These are phyloP conservation scores for Styela clava DNA, from an alignment of 23 tunicate genomes.

Conservation along the genomic window DNA sequence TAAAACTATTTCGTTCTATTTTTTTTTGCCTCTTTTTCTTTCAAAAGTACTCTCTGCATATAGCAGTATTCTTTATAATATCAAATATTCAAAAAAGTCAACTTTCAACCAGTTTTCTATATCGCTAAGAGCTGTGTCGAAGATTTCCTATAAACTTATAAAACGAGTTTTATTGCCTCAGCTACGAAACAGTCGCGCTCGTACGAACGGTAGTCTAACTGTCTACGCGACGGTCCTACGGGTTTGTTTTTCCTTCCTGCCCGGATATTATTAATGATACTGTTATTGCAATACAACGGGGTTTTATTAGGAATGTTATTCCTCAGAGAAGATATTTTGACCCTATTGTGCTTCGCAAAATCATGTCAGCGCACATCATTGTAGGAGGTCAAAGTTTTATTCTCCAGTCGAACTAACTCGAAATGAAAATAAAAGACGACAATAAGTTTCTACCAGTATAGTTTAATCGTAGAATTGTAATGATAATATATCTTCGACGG, in stretches of 20 bases:
- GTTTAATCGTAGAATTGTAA: neutral
- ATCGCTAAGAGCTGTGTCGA: no score
- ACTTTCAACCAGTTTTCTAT: no score
- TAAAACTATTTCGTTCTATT: no score
- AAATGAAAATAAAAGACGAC: neutral
- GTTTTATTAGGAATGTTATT: conserved; percentile 6
- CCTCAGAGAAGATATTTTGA: neutral
- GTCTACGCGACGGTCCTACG: no score
- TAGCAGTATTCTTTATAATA: no score
- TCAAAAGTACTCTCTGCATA: no score
- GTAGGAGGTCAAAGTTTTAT: neutral
- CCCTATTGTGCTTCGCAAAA: neutral
- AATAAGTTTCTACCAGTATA: neutral
- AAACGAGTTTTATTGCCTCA: no score
- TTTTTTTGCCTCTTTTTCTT: no score
- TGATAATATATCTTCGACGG: conserved; percentile 5
- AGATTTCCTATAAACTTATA: no score
- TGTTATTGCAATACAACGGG: conserved; percentile 2
- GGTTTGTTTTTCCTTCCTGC: neutral
- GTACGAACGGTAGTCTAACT: no score
- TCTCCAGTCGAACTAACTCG: neutral
- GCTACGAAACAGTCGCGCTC: no score
- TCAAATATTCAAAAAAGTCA: no score
- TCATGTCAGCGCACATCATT: neutral
- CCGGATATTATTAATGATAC: conserved; percentile 20